Percentiles rank a stretch among this genome's conserved stretches.
Conservation (phyloP, 53 echinoderm and acorn worm species). For the Henricia sp. region DNA sequence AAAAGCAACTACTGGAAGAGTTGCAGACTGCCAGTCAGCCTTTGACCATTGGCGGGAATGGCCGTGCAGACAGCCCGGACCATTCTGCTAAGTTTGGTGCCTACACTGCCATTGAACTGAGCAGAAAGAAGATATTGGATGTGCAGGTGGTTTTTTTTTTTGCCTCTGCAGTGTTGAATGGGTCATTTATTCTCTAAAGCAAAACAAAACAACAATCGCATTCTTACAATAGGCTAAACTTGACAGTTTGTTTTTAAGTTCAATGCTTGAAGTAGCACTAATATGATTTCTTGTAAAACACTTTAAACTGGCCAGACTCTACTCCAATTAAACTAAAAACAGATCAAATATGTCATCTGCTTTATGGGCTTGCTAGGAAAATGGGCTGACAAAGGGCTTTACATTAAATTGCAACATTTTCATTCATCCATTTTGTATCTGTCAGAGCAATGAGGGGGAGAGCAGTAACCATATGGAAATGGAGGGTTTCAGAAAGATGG, state of each 20-base stretch:
- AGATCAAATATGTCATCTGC: too few species aligned
- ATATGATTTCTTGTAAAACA: too few species aligned
- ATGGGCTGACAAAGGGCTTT: too few species aligned
- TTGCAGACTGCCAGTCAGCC: not conserved
- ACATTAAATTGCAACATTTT: too few species aligned
- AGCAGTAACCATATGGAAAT: not conserved
- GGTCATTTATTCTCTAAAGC: too few species aligned
- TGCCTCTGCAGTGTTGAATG: too few species aligned
- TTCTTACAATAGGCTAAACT: not conserved
- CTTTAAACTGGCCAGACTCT: too few species aligned
- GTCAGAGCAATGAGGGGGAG: not conserved
- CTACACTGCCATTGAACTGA: slow-evolving; percentile 30
- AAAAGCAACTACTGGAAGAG: not conserved
- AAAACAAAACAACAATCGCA: too few species aligned
- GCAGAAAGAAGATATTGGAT: slow-evolving; percentile 19
- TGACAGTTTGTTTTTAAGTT: not conserved
- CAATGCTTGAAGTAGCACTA: too few species aligned
- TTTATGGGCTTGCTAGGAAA: too few species aligned
- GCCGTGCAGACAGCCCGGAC: slow-evolving; percentile 48
- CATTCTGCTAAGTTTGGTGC: slow-evolving; percentile 58
- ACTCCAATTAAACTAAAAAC: too few species aligned
- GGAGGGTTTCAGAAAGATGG: slow-evolving; percentile 6
- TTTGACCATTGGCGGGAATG: slow-evolving; percentile 27
- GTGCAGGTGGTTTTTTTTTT: slow-evolving; percentile 49
- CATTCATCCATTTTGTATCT: not conserved